A percentile compares a stretch with the other conserved stretches of the same genome.
Conservation (phyloP, 2,888 invertebrate species). For the Eledone cirrhosa region DNA sequence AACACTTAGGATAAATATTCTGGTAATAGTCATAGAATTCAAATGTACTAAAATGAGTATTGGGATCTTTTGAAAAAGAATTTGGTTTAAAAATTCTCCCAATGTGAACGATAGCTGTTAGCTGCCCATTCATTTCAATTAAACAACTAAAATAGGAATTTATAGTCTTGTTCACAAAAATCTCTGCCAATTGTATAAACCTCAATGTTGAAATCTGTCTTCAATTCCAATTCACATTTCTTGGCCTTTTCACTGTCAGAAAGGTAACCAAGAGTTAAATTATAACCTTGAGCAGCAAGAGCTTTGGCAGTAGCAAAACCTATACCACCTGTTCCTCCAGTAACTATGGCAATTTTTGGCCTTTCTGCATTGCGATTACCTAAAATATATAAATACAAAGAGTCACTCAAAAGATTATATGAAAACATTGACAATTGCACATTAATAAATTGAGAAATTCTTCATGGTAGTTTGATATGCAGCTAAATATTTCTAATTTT, state of each 20-base stretch:
- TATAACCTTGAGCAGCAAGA: slow-evolving; percentile 15
- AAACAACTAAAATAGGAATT: not conserved
- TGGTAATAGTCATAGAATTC: slow-evolving; percentile 20
- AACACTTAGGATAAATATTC: slow-evolving; percentile 22
- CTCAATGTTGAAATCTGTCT: not conserved
- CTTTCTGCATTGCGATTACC: too few relatives aligned
- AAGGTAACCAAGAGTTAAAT: slow-evolving; percentile 20
- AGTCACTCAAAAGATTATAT: not conserved
- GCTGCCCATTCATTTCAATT: not conserved
- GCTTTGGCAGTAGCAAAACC: not conserved
- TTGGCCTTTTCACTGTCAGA: slow-evolving; percentile 10
- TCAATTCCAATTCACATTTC: not conserved
- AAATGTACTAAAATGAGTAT: not conserved
- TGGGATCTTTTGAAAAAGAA: not conserved
- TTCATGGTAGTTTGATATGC: too few relatives aligned
- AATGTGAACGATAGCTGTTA: slow-evolving; percentile 15
- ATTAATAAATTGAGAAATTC: too few relatives aligned
- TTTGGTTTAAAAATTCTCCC: not conserved
- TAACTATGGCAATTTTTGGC: not conserved
- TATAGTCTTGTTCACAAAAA: not conserved
- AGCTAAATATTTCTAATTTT: too few relatives aligned
- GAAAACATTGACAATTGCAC: not conserved
- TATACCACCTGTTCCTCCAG: slow-evolving; percentile 23
- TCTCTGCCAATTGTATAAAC: slow-evolving; percentile 1
- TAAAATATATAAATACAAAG: not conserved